Evolutionary conservation across 2,888 invertebrate genomes (phyloP).

Genomic region (Eupithecia tripunctaria): DNA sequence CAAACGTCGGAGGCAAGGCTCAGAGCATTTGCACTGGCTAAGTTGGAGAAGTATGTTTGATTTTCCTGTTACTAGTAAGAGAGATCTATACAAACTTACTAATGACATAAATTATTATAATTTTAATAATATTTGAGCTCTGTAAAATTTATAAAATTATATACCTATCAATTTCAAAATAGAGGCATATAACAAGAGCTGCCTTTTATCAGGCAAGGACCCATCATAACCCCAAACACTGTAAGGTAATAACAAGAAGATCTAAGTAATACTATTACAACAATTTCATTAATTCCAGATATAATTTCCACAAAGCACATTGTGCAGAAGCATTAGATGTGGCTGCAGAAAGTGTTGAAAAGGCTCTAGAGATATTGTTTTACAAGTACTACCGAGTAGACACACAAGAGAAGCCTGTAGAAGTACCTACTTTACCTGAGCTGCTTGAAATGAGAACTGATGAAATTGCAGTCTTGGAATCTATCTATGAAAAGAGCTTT

Average conservation of each 20-base stretch:
- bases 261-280: not conserved
- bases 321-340: slow-evolving; percentile 89
- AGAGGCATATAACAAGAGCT: not conserved
- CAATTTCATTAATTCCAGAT: slow-evolving; percentile 73
- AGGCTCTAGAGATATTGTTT: slow-evolving; percentile 88
- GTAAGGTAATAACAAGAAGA: not conserved
- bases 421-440: slow-evolving; percentile 79
- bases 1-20: slow-evolving; percentile 86
- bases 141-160: not conserved
- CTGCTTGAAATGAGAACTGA: slow-evolving; percentile 87
- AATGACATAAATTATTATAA: not conserved
- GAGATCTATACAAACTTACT: not conserved
- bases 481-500: slow-evolving; percentile 90
- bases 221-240: not conserved
- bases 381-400: slow-evolving; percentile 87
- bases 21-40: slow-evolving; percentile 88
- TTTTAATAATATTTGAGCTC: not conserved
- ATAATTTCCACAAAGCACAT: slow-evolving; percentile 90
- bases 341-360: slow-evolving; percentile 88
- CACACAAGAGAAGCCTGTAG: slow-evolving; percentile 65
- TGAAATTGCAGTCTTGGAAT: slow-evolving; percentile 89
- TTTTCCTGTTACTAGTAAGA: not conserved
- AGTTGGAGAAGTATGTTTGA: slow-evolving; percentile 87
- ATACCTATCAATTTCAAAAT: not conserved
- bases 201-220: not conserved